phyloP scores from a whole-genome alignment of 2,888 invertebrate genomes.

The Cabera pusaria region DNA sequence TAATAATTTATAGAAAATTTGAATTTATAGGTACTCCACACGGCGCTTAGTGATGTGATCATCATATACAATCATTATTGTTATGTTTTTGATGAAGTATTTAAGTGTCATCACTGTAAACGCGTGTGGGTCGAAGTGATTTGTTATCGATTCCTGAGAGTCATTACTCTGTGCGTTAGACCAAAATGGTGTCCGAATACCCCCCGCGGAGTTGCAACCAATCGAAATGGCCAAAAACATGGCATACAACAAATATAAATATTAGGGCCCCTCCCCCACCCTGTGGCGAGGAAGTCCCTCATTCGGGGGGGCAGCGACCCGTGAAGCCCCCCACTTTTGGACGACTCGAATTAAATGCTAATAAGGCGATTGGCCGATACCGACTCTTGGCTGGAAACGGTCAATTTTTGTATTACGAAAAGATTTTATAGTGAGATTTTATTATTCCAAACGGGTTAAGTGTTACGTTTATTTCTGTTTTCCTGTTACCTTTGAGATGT shows the following conservation, averaged over 20 bases:
- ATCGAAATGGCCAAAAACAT: constrained; percentile 45
- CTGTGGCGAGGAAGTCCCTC: constrained; percentile 75
- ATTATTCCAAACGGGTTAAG: constrained; percentile 30
- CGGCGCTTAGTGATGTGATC: constrained; percentile 17
- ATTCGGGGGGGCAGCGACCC: constrained; percentile 78
- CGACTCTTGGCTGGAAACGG: constrained; percentile 43
- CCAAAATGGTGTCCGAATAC: constrained; percentile 36
- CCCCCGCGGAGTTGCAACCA: constrained; percentile 50
- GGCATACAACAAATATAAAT: constrained; percentile 51
- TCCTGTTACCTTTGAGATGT: constrained; percentile 25
- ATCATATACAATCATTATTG: constrained; percentile 8
- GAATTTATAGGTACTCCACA: constrained; percentile 18
- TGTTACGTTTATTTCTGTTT: constrained; percentile 28
- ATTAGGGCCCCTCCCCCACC: constrained; percentile 57
- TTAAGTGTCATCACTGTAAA: constrained; percentile 8
- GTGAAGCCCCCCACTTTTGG: constrained; percentile 72
- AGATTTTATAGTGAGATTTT: constrained; percentile 33
- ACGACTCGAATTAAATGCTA: constrained; percentile 78
- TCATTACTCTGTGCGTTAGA: constrained; percentile 4
- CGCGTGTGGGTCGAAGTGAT: constrained; percentile 8
- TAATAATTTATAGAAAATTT: constrained; percentile 33
- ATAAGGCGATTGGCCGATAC: constrained; percentile 70
- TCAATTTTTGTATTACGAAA: constrained; percentile 35
- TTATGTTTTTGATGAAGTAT: constrained; percentile 5
- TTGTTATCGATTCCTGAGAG: constrained; percentile 2